Base-by-base conservation (phyloP, 2,888 invertebrate genomes). In the Mesorhabditis spiculigera region DNA sequence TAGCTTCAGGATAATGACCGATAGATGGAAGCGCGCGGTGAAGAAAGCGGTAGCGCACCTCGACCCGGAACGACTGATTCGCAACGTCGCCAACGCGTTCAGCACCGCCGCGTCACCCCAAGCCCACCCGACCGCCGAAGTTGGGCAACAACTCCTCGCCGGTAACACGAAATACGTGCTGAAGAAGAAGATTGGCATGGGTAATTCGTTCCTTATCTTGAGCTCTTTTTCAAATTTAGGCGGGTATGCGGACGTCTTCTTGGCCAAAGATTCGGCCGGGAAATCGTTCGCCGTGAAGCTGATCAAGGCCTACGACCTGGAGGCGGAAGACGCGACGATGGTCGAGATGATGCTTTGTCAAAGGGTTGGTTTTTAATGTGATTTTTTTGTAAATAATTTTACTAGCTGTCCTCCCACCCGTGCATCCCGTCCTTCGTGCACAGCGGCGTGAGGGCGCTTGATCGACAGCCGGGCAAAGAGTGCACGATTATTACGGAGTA, bases 401-500 rank as follows among this genome's bases (percentile, higher is more conserved):
- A 13, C 58, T 50, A 50, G 58, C 58, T 50, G 10, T 13, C 58
- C 58, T 10, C 10, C n/a, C 58, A 50, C n/a, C 63, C 4, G 61
- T 67, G 41, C 8, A n/a, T 50, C 74, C 58, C 66, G 58, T 2
- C 10, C 8, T 50, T 50, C n/a, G 58, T 50, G 58, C 28, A n/a
- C 58, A 50, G 58, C 58, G n/a, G 58, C 58, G 87, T 91, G 92
- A 86, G 92, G 92, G 86, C 92, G 28, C 28, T 28, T 92, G 87
- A 89, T 91, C 64, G 91, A 91, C 85, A 92, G 92, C 44, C 28
- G 28, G 63, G 70, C n/a, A 91, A 91, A 64, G 96, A 96, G 87
- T 97, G 93, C 88, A 89, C 95, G 81, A 88, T 97, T 74, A 90
- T 97, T 65, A 95, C 94, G 8, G 96, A 97, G 88, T 89, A 95